These are phyloP conservation scores for Passerculus sandwichensis DNA, from an alignment of 2,797 vertebrate species.

Conservation along the genomic window DNA sequence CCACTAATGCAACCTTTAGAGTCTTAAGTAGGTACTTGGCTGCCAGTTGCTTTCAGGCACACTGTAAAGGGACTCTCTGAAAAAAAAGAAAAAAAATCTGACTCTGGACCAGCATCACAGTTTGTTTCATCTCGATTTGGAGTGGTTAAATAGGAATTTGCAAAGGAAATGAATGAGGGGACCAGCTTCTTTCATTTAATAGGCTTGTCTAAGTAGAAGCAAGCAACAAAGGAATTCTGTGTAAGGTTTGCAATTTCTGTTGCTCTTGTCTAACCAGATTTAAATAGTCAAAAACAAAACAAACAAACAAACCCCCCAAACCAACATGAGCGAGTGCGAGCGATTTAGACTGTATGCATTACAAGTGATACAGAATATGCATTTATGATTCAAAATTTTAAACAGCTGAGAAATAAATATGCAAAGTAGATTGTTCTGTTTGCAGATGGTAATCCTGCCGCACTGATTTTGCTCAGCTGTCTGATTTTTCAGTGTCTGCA, in stretches of 20 bases:
- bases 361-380: conserved; percentile 66
- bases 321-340: conserved; percentile 24
- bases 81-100: not conserved
- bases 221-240: conserved; percentile 63
- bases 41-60: not conserved
- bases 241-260: conserved; percentile 64
- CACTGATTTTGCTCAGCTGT: conserved; percentile 64
- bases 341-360: conserved; percentile 41
- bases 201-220: conserved; percentile 22
- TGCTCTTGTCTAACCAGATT: conserved; percentile 72
- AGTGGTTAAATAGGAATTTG: conserved; percentile 42
- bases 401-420: conserved; percentile 79
- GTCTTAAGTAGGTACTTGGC: conserved; percentile 42
- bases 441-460: conserved; percentile 74
- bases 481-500: conserved; percentile 55
- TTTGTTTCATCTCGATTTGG: conserved; percentile 34
- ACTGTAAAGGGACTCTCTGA: conserved; percentile 10
- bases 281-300: conserved; percentile 49
- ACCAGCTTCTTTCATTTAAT: conserved; percentile 44
- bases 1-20: conserved; percentile 2
- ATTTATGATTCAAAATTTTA: conserved; percentile 75
- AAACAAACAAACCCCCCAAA: conserved; percentile 66
- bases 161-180: conserved; percentile 37
- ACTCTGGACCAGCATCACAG: not conserved
- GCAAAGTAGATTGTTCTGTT: conserved; percentile 76